These are phyloP conservation scores for Alethe diademata DNA, from an alignment of 2,113 vertebrate species.

Conservation along the genomic window DNA sequence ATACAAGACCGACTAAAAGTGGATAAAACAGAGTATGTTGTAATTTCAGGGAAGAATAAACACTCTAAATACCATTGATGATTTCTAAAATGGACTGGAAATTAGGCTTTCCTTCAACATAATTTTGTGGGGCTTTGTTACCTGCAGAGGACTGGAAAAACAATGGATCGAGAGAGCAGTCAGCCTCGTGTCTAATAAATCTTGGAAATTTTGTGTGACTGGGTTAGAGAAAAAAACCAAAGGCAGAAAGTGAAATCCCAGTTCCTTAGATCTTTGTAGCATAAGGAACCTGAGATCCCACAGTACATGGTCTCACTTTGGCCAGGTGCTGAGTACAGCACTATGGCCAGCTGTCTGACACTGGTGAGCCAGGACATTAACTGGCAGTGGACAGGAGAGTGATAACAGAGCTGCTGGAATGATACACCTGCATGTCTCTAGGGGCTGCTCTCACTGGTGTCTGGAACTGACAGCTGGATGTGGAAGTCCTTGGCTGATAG, in stretches of 20 bases:
- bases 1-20: not conserved
- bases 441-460: not conserved
- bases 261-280: not conserved
- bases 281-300: not conserved
- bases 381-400: not conserved
- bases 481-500: not conserved
- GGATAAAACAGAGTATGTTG: not conserved
- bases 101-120: not conserved
- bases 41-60: not conserved
- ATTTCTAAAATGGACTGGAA: not conserved
- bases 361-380: not conserved
- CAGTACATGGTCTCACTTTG: not conserved
- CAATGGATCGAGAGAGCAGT: not conserved
- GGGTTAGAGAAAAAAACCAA: not conserved
- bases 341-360: not conserved
- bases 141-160: not conserved
- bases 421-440: accelerated
- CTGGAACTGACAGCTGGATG: not conserved
- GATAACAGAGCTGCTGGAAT: accelerated
- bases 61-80: not conserved
- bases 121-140: not conserved
- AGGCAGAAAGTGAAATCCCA: not conserved
- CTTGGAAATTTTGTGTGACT: not conserved
- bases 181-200: not conserved
- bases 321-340: accelerated